Evolutionary conservation across 2,797 vertebrate species (phyloP).

Genomic region (Tympanoctomys barrerae): DNA sequence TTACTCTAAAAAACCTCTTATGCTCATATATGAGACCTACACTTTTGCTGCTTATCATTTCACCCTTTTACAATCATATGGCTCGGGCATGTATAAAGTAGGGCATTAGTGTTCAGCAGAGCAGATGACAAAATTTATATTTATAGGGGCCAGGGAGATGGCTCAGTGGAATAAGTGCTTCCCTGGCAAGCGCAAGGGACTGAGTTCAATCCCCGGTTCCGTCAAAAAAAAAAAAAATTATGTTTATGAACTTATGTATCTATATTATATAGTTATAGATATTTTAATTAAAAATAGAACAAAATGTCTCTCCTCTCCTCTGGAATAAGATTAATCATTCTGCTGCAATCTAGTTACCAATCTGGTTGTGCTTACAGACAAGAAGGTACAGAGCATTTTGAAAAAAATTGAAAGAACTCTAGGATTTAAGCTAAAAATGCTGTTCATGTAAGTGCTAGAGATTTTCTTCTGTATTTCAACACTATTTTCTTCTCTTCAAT

Average conservation of each 20-base stretch:
- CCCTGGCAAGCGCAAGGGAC: too few species aligned
- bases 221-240: too few species aligned
- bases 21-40: not conserved
- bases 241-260: not conserved
- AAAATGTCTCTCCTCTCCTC: not conserved
- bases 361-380: not conserved
- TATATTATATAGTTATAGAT: conserved; percentile 9
- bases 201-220: too few species aligned
- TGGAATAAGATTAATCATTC: conserved; percentile 26
- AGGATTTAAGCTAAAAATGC: conserved; percentile 47
- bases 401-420: conserved; percentile 54
- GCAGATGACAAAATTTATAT: conserved; percentile 10
- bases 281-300: conserved; percentile 48
- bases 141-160: too few species aligned
- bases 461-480: conserved; percentile 53
- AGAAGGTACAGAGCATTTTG: conserved; percentile 41
- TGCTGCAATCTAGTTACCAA: not conserved
- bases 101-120: conserved; percentile 23
- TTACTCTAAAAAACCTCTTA: not conserved
- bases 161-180: too few species aligned
- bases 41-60: conserved; percentile 36
- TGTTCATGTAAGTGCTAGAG: conserved; percentile 25
- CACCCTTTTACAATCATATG: conserved; percentile 32
- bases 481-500: conserved; percentile 2
- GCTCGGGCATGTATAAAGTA: conserved; percentile 12